phyloP scores from a whole-genome alignment of 2,113 vertebrate genomes.

The Apteryx mantelli region DNA sequence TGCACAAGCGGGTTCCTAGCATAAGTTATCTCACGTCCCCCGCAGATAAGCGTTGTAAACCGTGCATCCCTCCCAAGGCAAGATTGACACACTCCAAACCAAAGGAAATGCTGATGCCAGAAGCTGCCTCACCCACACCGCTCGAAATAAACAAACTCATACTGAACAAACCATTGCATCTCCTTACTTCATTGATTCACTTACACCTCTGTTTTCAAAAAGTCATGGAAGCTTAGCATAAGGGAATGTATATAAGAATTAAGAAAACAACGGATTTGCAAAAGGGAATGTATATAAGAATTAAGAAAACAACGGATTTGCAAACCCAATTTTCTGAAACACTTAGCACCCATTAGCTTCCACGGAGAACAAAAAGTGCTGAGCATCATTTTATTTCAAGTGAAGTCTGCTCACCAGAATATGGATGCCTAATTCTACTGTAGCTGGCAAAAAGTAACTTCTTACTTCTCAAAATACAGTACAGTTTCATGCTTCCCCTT shows the following conservation, averaged over 20 bases:
- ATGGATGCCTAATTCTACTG: background rate
- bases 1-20: constrained; percentile 29
- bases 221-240: background rate
- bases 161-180: background rate
- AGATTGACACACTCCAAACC: background rate
- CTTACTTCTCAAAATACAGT: background rate
- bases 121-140: background rate
- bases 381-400: background rate
- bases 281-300: background rate
- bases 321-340: background rate
- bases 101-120: background rate
- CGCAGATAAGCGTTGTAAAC: background rate
- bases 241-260: background rate
- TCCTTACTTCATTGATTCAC: background rate
- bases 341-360: background rate
- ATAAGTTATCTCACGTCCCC: background rate
- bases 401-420: background rate
- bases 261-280: background rate
- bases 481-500: background rate
- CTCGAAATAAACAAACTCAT: background rate
- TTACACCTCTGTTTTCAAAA: background rate
- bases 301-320: background rate
- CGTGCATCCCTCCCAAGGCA: background rate
- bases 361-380: background rate
- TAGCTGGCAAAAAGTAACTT: background rate